Evolutionary conservation across 2,888 invertebrate species (phyloP), one percentile per base, ranked within the genome.

Genomic region (Lasius fuliginosus): DNA sequence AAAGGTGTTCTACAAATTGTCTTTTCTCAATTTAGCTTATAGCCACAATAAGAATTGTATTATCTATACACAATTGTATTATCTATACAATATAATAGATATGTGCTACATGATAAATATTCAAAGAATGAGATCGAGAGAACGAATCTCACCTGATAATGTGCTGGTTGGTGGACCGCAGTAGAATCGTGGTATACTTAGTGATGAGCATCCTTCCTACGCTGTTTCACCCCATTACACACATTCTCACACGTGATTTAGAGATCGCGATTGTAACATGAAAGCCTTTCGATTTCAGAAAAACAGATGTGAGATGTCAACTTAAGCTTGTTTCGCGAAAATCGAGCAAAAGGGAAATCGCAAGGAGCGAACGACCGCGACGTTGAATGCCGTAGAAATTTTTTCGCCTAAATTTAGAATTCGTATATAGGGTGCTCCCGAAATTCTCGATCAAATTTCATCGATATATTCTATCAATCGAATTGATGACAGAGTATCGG

Each of bases 161-260:
- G 76, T 93, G 94, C 76, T 92, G 94, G 90, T 95, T 95, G n/a
- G 96, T 96, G 85, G 97, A 96, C 94, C 97, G 97, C 95, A 97
- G 94, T 92, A 97, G 93, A 85, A 97, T 96, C 73, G 97, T 96
- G n/a, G 97, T 97, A 92, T 97, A 97, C 93, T 97, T 96, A 33
- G 97, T 97, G 94, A 97, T 97, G 94, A 97, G 95, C 97, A 97
- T 97, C 90, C 95, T 92, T 87, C 73, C 71, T 60, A 23, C 4
- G 33, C 30, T 46, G 42, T 30, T 56, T 64, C 56, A 49, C 56
- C 49, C 60, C 33, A 42, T 65, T 30, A 71, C 53, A 60, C 42
- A 23, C 27, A 27, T 67, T 56, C 11, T 67, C 67, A n/a, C 62
- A 36, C 49, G 60, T 40, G 67, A 85, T 82, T 88, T 79, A n/a